Evolutionary conservation across 2,888 invertebrate genomes (phyloP).

Genomic region (Phymatocera aterrima): DNA sequence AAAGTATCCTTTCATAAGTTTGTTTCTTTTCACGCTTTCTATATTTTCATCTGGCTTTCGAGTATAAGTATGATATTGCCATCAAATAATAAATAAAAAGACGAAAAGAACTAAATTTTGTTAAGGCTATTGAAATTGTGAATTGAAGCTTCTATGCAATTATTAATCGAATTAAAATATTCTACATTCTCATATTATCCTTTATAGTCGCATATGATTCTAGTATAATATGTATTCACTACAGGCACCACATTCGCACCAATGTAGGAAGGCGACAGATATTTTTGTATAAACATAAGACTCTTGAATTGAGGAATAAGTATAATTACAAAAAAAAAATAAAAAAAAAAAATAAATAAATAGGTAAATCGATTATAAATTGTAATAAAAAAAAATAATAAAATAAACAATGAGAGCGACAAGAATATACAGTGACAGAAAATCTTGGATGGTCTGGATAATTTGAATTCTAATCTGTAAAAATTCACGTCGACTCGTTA

Average conservation of each 20-base stretch:
- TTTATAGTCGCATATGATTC: constrained; percentile 16
- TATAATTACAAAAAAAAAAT: too few relatives aligned
- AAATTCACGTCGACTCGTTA: too few relatives aligned
- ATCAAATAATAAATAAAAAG: constrained; percentile 8
- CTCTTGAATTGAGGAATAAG: too few relatives aligned
- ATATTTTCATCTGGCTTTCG: too few relatives aligned
- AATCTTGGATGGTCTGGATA: too few relatives aligned
- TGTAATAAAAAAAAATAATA: too few relatives aligned
- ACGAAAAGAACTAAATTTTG: too few relatives aligned
- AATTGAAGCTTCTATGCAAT: constrained; percentile 19
- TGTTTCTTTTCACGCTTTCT: neutral
- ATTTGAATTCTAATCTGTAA: too few relatives aligned
- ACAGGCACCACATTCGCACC: constrained; percentile 39
- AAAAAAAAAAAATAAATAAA: too few relatives aligned
- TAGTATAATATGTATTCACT: neutral
- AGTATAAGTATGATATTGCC: constrained; percentile 35
- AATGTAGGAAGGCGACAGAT: neutral
- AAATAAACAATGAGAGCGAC: too few relatives aligned
- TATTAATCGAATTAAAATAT: constrained; percentile 19
- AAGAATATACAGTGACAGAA: too few relatives aligned
- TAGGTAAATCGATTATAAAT: too few relatives aligned
- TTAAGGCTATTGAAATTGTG: neutral
- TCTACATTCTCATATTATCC: neutral
- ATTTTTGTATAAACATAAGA: neutral
- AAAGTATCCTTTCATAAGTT: neutral